These are phyloP conservation scores for Dysidea cf. avara DNA, from an alignment of 37 sponge, comb jelly and placozoan species.

Conservation along the genomic window DNA sequence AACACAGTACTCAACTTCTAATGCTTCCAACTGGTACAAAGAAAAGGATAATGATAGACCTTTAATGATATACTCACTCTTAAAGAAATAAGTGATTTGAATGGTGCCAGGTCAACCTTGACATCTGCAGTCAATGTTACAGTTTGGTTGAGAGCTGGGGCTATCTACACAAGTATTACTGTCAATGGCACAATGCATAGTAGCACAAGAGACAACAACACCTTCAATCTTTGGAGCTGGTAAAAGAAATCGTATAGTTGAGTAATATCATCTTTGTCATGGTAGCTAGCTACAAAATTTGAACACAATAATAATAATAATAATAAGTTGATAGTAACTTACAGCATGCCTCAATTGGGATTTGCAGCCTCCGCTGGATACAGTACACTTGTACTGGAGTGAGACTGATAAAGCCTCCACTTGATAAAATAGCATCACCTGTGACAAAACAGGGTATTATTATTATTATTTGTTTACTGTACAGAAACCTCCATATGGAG, in stretches of 20 bases:
- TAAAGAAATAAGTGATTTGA: slow-evolving; percentile 40
- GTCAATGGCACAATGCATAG: not conserved
- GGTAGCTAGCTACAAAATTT: no score
- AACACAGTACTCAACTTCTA: slow-evolving; percentile 32
- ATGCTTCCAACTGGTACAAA: slow-evolving; percentile 16
- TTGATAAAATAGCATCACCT: no score
- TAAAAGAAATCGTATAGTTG: slow-evolving; percentile 74
- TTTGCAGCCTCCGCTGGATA: slow-evolving; percentile 10
- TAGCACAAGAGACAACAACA: not conserved
- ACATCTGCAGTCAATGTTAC: not conserved
- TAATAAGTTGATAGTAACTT: slow-evolving; percentile 2
- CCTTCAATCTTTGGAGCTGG: slow-evolving; percentile 64
- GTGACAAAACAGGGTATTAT: no score
- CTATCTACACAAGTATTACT: slow-evolving; percentile 1
- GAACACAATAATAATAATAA: no score
- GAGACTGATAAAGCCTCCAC: not conserved
- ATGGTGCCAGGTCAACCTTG: slow-evolving; percentile 45
- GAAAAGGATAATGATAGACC: not conserved
- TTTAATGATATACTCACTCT: slow-evolving; percentile 20
- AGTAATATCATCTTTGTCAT: slow-evolving; percentile 53
- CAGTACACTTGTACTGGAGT: slow-evolving; percentile 21
- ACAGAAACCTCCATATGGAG: no score
- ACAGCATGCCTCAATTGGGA: slow-evolving; percentile 12
- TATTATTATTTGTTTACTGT: no score
- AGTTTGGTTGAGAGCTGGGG: not conserved